phyloP scores from a whole-genome alignment of 1,140 invertebrate species.

The Platyura marginata region DNA sequence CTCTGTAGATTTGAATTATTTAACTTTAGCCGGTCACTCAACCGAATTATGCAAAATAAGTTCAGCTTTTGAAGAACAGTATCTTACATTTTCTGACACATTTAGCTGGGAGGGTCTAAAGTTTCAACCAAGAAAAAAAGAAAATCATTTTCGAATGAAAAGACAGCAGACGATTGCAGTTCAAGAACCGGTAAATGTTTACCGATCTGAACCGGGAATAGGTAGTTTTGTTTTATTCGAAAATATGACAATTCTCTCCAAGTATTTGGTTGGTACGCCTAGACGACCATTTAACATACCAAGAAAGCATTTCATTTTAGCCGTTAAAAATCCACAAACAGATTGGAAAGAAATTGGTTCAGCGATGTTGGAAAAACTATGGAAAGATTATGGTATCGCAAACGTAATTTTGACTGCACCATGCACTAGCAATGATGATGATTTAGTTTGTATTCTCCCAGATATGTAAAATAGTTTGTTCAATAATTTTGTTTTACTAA shows the following conservation, averaged over 20 bases:
- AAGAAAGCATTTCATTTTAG: not conserved
- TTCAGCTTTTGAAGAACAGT: not conserved
- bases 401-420: not conserved
- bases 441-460: not conserved
- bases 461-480: not conserved
- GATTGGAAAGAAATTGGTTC: not conserved
- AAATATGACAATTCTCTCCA: not conserved
- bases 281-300: not conserved
- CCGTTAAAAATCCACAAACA: not conserved
- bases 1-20: no score
- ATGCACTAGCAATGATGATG: not conserved
- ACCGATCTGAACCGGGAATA: not conserved
- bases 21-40: no score
- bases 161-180: not conserved
- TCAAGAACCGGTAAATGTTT: not conserved
- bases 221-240: not conserved
- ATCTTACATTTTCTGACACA: not conserved
- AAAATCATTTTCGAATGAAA: not conserved
- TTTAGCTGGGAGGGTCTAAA: not conserved
- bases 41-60: no score
- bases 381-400: conserved; percentile 3
- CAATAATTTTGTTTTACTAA: not conserved
- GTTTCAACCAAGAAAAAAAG: not conserved
- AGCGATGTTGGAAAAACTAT: conserved; percentile 1
- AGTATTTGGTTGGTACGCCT: not conserved